Evolutionary conservation across 2,888 invertebrate species (phyloP), one percentile per base, ranked within the genome.

Genomic region (Congeria kusceri): DNA sequence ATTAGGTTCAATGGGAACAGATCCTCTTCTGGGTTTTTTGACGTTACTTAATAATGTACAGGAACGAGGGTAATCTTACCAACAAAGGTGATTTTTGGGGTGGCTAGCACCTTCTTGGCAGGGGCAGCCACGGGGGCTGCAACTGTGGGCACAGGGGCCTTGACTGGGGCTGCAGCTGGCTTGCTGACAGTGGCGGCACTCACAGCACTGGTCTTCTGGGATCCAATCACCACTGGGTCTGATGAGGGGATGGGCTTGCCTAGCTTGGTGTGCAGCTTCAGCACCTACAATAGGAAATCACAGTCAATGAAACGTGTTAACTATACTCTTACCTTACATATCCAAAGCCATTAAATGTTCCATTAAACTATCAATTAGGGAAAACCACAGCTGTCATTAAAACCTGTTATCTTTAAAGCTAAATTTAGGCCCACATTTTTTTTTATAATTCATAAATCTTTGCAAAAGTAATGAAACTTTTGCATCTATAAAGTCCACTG

Each of bases 221-320:
- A 84, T 27, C 90, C 83, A 27, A 98, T 95, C 87, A 98, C 97
- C 86, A 97, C 97, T 59, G 99, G 98, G 93, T 98, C 98, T 67
- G 97, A 96, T 67, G 97, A 97, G 27, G 99, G 99, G 86, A 99
- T 98, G 5, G 99, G 98, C 94, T 99, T 99, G 79, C 99, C 99
- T 49, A 99, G 95, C 94, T 98, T 98, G 69, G 98, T 98, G 94
- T 99, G 99, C 86, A 99, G 95, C 93, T 98, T 97, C 63, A 99
- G 96, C 13, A 95, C 95, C 95, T 95, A 83, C n/a, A 70, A 83
- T 77, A 73, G 64, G 78, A 76, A 25, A 13, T 15, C 9, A 9
- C 39, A 39, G 39, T 39, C 13, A 39, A 39, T 39, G 39, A 39
- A 39, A 39, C 15, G 15, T 39, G 39, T 7, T 13, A 13, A 11